A percentile compares a stretch with the other conserved stretches of the same genome.
phyloP scores from a whole-genome alignment of 2,797 vertebrate species.

The Sebastes taczanowskii region DNA sequence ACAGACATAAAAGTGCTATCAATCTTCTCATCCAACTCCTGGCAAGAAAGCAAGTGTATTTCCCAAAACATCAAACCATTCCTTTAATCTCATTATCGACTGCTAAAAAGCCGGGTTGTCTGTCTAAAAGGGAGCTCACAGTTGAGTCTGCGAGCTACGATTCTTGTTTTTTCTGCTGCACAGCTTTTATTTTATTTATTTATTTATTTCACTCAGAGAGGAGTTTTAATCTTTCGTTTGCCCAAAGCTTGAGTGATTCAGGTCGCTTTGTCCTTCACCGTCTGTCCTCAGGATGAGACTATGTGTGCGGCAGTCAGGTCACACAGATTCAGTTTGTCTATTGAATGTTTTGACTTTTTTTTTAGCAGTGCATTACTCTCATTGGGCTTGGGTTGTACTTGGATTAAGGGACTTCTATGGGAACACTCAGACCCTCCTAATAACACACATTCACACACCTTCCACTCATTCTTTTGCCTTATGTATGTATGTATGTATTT shows the following conservation, averaged over 20 bases:
- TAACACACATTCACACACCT: neutral
- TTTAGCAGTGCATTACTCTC: too few species aligned
- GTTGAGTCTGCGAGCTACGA: neutral
- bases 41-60: neutral
- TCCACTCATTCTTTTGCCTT: neutral
- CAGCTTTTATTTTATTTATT: conserved; percentile 50
- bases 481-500: too few species aligned
- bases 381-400: neutral
- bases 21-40: too few species aligned
- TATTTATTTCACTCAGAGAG: conserved; percentile 43
- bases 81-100: neutral
- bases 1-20: neutral
- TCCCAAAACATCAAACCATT: neutral
- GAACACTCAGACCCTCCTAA: neutral
- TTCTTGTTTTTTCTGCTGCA: conserved; percentile 6
- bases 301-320: conserved; percentile 1
- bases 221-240: conserved; percentile 62
- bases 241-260: conserved; percentile 59
- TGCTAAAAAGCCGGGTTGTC: neutral
- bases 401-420: neutral
- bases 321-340: conserved; percentile 12
- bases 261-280: conserved; percentile 53
- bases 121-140: neutral
- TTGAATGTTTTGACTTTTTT: neutral
- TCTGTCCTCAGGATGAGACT: conserved; percentile 30